These are phyloP conservation scores for Stegastes partitus DNA, from an alignment of 2,113 vertebrate species.

Conservation along the genomic window DNA sequence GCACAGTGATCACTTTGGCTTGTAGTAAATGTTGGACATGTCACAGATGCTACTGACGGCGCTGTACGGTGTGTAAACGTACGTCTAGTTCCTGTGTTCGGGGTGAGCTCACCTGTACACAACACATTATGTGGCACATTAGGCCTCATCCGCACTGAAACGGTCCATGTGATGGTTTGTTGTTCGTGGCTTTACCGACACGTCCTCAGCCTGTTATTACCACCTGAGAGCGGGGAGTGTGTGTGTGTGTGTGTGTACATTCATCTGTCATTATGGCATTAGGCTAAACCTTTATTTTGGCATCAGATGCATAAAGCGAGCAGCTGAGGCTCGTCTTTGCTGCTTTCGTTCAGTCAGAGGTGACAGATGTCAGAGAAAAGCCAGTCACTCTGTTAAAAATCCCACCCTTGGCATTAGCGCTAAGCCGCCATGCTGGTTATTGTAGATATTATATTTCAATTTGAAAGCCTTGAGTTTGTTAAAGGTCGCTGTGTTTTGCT, in stretches of 20 bases:
- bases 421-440: not conserved
- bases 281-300: slow-evolving; percentile 40
- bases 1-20: too few relatives aligned
- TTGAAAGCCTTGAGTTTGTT: too few relatives aligned
- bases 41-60: too few relatives aligned
- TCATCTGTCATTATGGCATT: slow-evolving; percentile 36
- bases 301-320: slow-evolving; percentile 5
- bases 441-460: not conserved
- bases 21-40: too few relatives aligned
- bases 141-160: not conserved
- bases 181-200: slow-evolving; percentile 5
- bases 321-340: not conserved
- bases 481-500: too few relatives aligned
- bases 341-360: not conserved
- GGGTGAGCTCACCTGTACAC: too few relatives aligned
- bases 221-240: not conserved
- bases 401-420: not conserved
- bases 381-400: not conserved
- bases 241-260: not conserved
- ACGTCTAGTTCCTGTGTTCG: too few relatives aligned
- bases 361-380: slow-evolving; percentile 2
- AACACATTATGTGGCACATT: not conserved
- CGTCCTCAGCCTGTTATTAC: slow-evolving; percentile 17
- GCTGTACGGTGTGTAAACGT: too few relatives aligned
- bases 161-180: not conserved